phyloP scores from a whole-genome alignment of 2,888 invertebrate species.

The Pristionchus exspectatus region DNA sequence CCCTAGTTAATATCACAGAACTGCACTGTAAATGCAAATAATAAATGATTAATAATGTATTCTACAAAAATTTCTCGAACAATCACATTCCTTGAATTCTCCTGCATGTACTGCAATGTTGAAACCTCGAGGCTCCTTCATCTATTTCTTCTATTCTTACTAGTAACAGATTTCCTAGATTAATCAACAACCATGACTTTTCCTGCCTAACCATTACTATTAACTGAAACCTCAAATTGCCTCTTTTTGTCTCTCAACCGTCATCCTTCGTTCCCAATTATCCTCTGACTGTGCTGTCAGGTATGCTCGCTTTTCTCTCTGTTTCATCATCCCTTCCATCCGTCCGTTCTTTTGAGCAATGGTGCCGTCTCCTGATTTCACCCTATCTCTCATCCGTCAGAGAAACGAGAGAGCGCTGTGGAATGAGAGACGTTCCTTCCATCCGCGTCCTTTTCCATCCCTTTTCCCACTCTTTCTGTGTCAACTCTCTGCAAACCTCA shows the following conservation, averaged over 20 bases:
- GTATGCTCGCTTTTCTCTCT: not conserved
- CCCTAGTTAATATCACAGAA: too few relatives aligned
- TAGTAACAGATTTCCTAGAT: not conserved
- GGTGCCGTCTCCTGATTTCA: too few relatives aligned
- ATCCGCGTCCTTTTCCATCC: slow-evolving; percentile 3
- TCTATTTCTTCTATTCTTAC: not conserved
- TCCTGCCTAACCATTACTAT: not conserved
- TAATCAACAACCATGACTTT: not conserved
- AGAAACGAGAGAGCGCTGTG: too few relatives aligned
- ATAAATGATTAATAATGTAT: too few relatives aligned
- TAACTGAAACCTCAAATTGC: not conserved
- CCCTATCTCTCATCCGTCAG: too few relatives aligned
- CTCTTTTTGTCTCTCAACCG: not conserved
- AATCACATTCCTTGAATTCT: not conserved
- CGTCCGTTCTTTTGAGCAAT: not conserved
- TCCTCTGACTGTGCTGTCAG: not conserved
- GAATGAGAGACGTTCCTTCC: not conserved
- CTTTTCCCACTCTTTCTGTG: not conserved
- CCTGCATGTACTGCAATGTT: not conserved
- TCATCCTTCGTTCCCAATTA: not conserved
- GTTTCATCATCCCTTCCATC: not conserved
- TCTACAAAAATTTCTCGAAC: not conserved
- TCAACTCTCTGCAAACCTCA: slow-evolving; percentile 37
- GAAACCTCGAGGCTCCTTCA: not conserved
- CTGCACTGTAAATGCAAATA: too few relatives aligned